These are phyloP conservation scores for Poecilia wingei DNA, from an alignment of 2,797 vertebrate species.

Conservation along the genomic window DNA sequence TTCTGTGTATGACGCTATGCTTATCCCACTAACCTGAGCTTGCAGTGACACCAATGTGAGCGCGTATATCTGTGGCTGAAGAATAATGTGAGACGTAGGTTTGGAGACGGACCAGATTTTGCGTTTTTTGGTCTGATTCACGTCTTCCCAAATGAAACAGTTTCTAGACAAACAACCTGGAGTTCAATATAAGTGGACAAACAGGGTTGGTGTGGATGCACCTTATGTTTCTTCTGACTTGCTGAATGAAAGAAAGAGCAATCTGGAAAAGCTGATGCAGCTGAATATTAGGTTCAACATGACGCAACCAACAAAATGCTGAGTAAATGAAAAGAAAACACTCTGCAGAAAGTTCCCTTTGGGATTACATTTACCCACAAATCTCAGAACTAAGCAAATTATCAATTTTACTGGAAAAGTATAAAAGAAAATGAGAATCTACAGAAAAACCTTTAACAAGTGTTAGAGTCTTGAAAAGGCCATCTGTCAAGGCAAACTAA, in stretches of 20 bases:
- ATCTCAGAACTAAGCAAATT: not conserved
- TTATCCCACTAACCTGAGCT: too few species aligned
- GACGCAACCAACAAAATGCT: not conserved
- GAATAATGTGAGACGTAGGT: too few species aligned
- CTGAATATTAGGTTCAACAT: not conserved
- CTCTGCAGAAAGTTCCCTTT: not conserved
- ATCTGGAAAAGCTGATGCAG: not conserved
- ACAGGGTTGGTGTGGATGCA: too few species aligned
- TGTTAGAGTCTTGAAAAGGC: slow-evolving; percentile 7
- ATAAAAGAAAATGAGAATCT: not conserved
- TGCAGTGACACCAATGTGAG: too few species aligned
- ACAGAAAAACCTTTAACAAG: not conserved
- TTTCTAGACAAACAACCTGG: too few species aligned
- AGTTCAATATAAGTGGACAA: too few species aligned
- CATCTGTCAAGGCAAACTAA: slow-evolving; percentile 9
- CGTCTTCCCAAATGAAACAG: too few species aligned
- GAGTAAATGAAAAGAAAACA: not conserved
- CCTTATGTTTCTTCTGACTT: not conserved
- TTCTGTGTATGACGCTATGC: too few species aligned
- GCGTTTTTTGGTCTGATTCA: too few species aligned
- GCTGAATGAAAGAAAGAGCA: not conserved
- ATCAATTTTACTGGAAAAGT: not conserved
- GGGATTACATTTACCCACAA: too few species aligned
- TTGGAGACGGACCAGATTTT: too few species aligned
- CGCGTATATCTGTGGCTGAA: too few species aligned